Evolutionary conservation across 2,797 vertebrate species (phyloP).

Genomic region (Parotocinclus haroldoi): DNA sequence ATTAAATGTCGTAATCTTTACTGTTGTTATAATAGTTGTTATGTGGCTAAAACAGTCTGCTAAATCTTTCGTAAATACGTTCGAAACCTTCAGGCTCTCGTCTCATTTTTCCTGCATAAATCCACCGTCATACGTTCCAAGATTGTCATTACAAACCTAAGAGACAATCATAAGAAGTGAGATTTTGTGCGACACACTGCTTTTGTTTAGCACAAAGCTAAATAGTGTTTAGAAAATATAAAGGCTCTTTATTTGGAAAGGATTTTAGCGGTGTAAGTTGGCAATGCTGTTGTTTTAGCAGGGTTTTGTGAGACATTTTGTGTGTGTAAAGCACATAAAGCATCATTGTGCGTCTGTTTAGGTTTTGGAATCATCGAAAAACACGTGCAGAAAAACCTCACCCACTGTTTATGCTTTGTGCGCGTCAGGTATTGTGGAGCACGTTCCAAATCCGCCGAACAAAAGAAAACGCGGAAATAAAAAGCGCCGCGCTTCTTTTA

Average conservation of each 20-base stretch:
- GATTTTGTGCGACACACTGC: constrained; percentile 41
- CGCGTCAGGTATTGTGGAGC: constrained; percentile 62
- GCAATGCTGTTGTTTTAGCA: constrained; percentile 63
- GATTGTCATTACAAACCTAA: constrained; percentile 13
- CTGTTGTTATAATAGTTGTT: not conserved
- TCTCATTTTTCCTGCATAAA: not conserved
- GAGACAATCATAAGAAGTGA: constrained; percentile 37
- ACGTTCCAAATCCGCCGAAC: constrained; percentile 61
- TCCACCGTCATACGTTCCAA: constrained; percentile 12
- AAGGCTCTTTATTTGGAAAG: constrained; percentile 56
- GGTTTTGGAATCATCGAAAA: constrained; percentile 59
- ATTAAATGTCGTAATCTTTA: not conserved
- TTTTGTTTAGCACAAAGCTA: constrained; percentile 61
- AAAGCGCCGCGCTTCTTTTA: constrained; percentile 46
- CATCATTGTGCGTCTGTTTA: constrained; percentile 64
- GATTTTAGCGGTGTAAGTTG: constrained; percentile 63
- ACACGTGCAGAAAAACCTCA: constrained; percentile 60
- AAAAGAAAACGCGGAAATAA: constrained; percentile 55
- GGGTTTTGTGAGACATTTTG: constrained; percentile 46
- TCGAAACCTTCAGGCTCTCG: not conserved
- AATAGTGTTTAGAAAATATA: constrained; percentile 66
- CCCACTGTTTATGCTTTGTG: constrained; percentile 66
- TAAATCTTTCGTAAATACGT: not conserved
- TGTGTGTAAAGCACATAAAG: constrained; percentile 66
- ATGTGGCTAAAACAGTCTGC: constrained; percentile 1